Evolutionary conservation across 2,797 vertebrate species (phyloP).

Genomic region (Sebastes hubbsi): DNA sequence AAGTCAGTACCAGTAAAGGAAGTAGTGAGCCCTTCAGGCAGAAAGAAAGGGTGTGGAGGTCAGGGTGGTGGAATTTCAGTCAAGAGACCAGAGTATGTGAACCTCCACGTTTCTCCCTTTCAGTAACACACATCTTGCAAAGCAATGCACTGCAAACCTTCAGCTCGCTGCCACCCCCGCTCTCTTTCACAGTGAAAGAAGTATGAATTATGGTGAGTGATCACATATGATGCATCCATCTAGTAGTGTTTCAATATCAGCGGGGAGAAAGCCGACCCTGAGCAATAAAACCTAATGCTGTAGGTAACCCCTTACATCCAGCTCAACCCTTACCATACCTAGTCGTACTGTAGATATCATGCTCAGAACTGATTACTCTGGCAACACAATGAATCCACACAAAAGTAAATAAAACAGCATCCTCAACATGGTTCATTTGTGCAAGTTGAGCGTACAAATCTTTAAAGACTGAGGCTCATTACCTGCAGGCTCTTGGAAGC

Average conservation of each 20-base stretch:
- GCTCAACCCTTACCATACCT: neutral
- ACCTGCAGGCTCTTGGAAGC: neutral
- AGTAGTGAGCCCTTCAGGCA: neutral
- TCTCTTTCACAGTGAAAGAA: neutral
- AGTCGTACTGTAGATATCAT: neutral
- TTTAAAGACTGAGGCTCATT: constrained; percentile 5
- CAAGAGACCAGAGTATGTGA: neutral
- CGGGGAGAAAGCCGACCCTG: neutral
- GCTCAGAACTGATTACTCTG: neutral
- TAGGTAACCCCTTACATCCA: neutral
- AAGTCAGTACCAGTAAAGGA: neutral
- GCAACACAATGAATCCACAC: neutral
- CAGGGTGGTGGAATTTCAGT: neutral
- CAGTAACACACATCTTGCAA: neutral
- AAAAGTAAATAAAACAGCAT: neutral
- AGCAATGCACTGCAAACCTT: neutral
- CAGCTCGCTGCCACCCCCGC: neutral
- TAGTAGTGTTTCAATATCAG: neutral
- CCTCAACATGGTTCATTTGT: neutral
- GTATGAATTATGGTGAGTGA: neutral
- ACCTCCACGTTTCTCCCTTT: neutral
- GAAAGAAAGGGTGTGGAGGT: neutral
- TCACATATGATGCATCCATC: neutral
- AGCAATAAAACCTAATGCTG: neutral
- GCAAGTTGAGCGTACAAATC: neutral